A percentile compares a stretch with the other conserved stretches of the same genome.
Conservation (phyloP, 2,797 vertebrate species). For the Chaenodraco wilsoni region DNA sequence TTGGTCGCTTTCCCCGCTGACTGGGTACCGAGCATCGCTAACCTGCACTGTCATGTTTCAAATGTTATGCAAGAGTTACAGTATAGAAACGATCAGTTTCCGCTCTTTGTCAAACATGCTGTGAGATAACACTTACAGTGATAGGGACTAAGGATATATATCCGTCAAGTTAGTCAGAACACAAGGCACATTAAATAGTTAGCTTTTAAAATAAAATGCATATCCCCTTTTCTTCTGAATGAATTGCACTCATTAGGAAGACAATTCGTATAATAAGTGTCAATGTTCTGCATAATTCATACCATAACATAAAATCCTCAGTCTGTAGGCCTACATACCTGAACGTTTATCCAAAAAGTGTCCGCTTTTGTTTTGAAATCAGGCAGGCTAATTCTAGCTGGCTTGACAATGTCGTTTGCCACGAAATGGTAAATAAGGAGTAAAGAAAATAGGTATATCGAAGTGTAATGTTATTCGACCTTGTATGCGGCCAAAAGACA, state of each 20-base stretch:
- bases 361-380: conserved; percentile 59
- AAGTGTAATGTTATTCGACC: background rate
- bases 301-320: accelerated
- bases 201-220: conserved; percentile 41
- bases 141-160: background rate
- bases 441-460: background rate
- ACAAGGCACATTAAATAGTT: background rate
- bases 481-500: accelerated
- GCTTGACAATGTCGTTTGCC: conserved; percentile 31
- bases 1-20: background rate
- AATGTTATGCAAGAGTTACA: background rate
- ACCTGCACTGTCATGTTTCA: background rate
- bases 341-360: background rate
- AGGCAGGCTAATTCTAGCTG: background rate
- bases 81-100: background rate
- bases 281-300: accelerated
- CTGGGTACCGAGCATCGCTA: background rate
- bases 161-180: background rate
- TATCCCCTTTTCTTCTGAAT: accelerated
- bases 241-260: too few relatives aligned
- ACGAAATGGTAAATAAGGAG: background rate
- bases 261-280: accelerated
- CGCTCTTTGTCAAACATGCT: conserved; percentile 11
- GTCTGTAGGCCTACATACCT: background rate
- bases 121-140: conserved; percentile 8